Evolutionary conservation across 2,888 invertebrate genomes (phyloP), one percentile per base, ranked within the genome.

Genomic region (Cataglyphis livida): DNA sequence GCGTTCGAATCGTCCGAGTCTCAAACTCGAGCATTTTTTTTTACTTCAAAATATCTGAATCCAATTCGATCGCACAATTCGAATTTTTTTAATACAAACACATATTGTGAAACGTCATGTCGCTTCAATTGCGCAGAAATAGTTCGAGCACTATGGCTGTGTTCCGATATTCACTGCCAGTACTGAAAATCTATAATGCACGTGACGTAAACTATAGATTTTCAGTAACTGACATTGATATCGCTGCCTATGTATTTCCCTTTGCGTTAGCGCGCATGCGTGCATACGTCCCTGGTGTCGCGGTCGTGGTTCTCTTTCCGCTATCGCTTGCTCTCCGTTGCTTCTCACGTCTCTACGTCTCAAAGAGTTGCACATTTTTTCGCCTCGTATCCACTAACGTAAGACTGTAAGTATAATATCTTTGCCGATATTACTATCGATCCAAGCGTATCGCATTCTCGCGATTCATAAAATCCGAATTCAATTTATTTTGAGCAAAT

Each of bases 331-430:
- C 44, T 68, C 54, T 38, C 28, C 51, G 85, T 88, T 87, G 84
- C 83, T 85, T 88, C 87, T 86, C 88, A 85, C 87, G 88, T 89
- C 85, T 90, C 86, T 74, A 83, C 75, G 76, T 51, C 51, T n/a
- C 7, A 73, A 78, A 81, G 89, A 88, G 87, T 88, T 85, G 81
- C 88, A 87, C 84, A 90, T 88, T 90, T 93, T 91, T 88, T 85
- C 84, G 84, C 87, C 84, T 88, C 82, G 86, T 78, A 73, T 85
- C 84, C 88, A 83, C 75, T 89, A 85, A 88, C 89, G 87, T 88
- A 86, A 88, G 90, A 89, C 71, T 66, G 93, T 93, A 89, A 93
- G 93, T 93, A 92, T 62, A 44, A 70, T 38, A 10, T 70, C 15
- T 21, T 3, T 18, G 1, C 0, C 1, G 25, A 38, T 38, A 48